Evolutionary conservation across 53 echinoderm and acorn worm species (phyloP), one percentile per base, ranked within the genome.

Genomic region (Hippasteria phrygiana): DNA sequence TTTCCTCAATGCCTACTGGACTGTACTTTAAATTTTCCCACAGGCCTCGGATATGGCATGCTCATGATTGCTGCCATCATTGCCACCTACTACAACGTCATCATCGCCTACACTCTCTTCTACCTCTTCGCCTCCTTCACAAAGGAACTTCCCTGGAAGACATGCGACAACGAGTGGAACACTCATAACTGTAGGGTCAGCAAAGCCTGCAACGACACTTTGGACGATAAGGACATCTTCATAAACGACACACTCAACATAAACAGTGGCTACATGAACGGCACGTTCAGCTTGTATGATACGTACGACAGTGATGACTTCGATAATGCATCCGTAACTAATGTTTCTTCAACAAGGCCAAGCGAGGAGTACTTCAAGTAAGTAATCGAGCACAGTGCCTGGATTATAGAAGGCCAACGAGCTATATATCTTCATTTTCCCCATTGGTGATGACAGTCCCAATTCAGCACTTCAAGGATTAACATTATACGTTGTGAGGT

Each of bases 101-200:
- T 91, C 79, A 87, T 91, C 69, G 92, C 92, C 59, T 91, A 91
- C 59, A 59, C 80, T 0, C 62, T 91, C 16, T 91, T 91, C 92
- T 91, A 91, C 54, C 62, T 91, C 38, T 91, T 91, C 42, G 92
- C 92, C 70, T 91, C 92, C 35, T 73, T 91, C 50, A 80, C 92
- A 5, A 88, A 71, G 55, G 92, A 91, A 24, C 40, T 91, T 0
- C 92, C 92, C 10, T 91, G 92, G 92, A 87, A 87, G 41, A 70
- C 72, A 4, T 91, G 92, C 36, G 92, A 79, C 56, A 87, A 91
- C 79, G 17, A 55, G 16, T 91, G 92, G 92, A 91, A 91, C 62
- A 80, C 92, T 6, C 78, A 67, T 20, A 40, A 33, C 54, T 91
- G 92, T 42, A 48, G 78, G n/a, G 56, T 88, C 42, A 82, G 41